These are phyloP conservation scores for Drosophila rhopaloa DNA, from an alignment of 1,140 invertebrate species.

Conservation along the genomic window DNA sequence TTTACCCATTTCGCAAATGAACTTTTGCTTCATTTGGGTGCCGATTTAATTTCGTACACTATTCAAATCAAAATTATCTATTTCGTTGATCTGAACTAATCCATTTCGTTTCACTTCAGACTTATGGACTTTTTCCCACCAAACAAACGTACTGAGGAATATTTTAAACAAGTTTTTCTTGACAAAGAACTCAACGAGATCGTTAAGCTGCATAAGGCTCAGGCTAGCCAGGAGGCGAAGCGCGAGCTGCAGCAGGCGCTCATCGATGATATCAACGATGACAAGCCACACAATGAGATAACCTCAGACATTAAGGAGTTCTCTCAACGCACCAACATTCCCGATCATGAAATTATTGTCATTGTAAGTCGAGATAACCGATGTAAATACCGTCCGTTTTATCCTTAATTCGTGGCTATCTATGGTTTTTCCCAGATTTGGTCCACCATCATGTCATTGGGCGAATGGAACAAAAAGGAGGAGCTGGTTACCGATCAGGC, in stretches of 20 bases:
- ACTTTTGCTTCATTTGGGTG: slow-evolving; percentile 74
- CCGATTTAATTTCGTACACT: slow-evolving; percentile 76
- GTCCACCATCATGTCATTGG: slow-evolving; percentile 96
- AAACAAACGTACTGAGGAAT: slow-evolving; percentile 96
- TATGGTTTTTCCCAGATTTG: slow-evolving; percentile 88
- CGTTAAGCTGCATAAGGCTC: slow-evolving; percentile 95
- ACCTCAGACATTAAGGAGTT: slow-evolving; percentile 93
- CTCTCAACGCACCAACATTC: slow-evolving; percentile 91
- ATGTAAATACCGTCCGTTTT: neutral
- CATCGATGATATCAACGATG: slow-evolving; percentile 93
- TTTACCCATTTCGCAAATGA: slow-evolving; percentile 75
- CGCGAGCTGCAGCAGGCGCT: slow-evolving; percentile 91
- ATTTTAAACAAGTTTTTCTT: slow-evolving; percentile 93
- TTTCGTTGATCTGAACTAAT: neutral
- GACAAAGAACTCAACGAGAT: slow-evolving; percentile 94
- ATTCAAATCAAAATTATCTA: too few species aligned
- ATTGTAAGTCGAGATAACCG: slow-evolving; percentile 86
- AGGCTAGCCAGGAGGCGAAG: slow-evolving; percentile 94
- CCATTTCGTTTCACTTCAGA: slow-evolving; percentile 85
- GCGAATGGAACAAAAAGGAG: slow-evolving; percentile 99
- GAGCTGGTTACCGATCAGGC: slow-evolving; percentile 97
- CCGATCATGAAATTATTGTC: slow-evolving; percentile 95
- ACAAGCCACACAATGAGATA: slow-evolving; percentile 92
- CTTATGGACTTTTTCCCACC: slow-evolving; percentile 96
- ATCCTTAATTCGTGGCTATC: neutral